Conservation (phyloP, 2,797 vertebrate species). For the Poecile montanus region DNA sequence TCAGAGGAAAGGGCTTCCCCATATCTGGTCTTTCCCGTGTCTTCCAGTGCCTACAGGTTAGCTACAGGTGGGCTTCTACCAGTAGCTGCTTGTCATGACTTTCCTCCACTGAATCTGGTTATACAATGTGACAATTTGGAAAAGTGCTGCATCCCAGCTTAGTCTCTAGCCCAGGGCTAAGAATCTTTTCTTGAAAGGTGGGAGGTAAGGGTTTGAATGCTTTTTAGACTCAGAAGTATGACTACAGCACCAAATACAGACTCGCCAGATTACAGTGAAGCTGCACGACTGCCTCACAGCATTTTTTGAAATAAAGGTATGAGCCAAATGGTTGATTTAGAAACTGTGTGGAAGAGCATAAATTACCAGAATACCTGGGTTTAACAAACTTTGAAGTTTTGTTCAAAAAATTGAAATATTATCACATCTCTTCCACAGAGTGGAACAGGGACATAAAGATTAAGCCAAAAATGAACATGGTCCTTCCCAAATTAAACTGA, state of each 20-base stretch:
- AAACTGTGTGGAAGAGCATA: neutral
- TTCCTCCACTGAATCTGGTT: neutral
- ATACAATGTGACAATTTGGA: neutral
- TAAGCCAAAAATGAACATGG: neutral
- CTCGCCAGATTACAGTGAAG: neutral
- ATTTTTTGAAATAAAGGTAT: neutral
- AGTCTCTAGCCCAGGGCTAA: neutral
- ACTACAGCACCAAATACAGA: neutral
- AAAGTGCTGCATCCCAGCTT: neutral
- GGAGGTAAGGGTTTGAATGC: neutral
- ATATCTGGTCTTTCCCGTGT: neutral
- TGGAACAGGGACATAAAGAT: neutral
- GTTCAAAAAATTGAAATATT: neutral
- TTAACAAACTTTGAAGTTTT: neutral
- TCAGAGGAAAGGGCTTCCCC: neutral
- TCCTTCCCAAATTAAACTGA: slow-evolving; percentile 5
- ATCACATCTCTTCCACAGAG: neutral
- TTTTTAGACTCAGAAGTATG: neutral
- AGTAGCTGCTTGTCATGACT: neutral
- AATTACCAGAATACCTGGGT: neutral
- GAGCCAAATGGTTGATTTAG: neutral
- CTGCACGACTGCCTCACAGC: neutral
- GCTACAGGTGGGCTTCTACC: neutral
- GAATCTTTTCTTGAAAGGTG: neutral
- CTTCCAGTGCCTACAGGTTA: neutral